Conservation (phyloP, 2,888 invertebrate species). For the Anorthoa munda region DNA sequence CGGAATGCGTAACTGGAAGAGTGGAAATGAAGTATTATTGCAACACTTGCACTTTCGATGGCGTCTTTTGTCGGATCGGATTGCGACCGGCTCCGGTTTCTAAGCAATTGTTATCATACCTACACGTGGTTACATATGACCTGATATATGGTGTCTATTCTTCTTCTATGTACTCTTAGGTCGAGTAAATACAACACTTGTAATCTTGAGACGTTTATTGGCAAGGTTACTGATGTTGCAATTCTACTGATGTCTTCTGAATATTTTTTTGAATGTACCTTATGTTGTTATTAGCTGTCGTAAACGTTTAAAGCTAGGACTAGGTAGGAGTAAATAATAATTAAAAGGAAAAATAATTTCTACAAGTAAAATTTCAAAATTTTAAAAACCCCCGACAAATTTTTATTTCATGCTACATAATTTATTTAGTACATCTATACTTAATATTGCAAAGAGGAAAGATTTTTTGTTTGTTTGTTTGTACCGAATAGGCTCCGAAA, state of each 20-base stretch:
- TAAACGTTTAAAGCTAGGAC: constrained; percentile 5
- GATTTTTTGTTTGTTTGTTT: no score
- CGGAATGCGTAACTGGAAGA: constrained; percentile 84
- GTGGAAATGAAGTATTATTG: constrained; percentile 89
- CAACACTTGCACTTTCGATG: constrained; percentile 90
- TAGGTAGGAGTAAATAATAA: background rate
- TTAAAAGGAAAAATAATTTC: no score
- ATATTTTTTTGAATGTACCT: constrained; percentile 4
- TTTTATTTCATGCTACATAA: no score
- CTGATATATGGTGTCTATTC: constrained; percentile 17
- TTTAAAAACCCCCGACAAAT: no score
- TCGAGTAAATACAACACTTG: constrained; percentile 35
- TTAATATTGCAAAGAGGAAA: no score
- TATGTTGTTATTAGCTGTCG: background rate
- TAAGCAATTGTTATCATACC: constrained; percentile 68
- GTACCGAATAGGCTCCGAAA: no score
- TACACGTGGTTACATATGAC: constrained; percentile 66
- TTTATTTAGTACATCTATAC: no score
- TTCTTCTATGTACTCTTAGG: constrained; percentile 15
- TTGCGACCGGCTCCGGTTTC: constrained; percentile 78
- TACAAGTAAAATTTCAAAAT: no score
- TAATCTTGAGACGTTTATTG: constrained; percentile 20
- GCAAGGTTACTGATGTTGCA: constrained; percentile 9
- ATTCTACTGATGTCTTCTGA: constrained; percentile 1
- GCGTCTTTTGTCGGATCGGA: constrained; percentile 77